A percentile compares a stretch with the other conserved stretches of the same genome.
Evolutionary conservation across 2,113 vertebrate species (phyloP).

Genomic region (Oreochromis niloticus): DNA sequence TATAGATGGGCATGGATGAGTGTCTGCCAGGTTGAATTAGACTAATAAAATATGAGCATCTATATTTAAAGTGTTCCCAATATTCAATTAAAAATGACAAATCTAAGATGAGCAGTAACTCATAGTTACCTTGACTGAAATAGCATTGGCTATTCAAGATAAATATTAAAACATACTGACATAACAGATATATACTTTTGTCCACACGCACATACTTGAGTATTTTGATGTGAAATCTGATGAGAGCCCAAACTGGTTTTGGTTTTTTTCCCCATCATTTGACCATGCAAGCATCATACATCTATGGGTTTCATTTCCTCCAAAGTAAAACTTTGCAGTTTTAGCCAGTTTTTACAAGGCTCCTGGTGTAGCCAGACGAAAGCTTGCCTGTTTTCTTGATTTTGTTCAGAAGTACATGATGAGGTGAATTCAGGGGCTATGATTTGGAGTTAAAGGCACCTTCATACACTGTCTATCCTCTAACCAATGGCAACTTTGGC

Average conservation of each 20-base stretch:
- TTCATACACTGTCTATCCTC: background rate
- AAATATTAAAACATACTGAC: background rate
- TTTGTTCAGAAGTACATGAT: background rate
- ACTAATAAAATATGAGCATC: background rate
- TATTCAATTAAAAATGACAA: background rate
- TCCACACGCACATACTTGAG: rapidly evolving
- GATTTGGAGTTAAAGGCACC: background rate
- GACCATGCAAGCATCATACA: background rate
- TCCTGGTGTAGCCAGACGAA: background rate
- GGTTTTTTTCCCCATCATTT: rapidly evolving
- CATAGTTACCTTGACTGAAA: background rate
- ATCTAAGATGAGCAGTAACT: background rate
- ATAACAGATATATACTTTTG: background rate
- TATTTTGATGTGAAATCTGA: background rate
- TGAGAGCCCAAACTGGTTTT: background rate
- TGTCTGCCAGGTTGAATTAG: background rate
- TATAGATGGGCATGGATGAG: background rate
- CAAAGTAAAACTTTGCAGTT: background rate
- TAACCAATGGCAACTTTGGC: background rate
- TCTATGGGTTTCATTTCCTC: background rate
- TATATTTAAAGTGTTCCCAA: background rate
- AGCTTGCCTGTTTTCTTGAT: background rate
- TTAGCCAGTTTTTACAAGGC: background rate
- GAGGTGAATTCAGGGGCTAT: background rate
- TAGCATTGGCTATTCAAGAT: background rate